Percentiles rank a stretch among this genome's conserved stretches.
Conservation (phyloP, 2,797 vertebrate genomes). For the Molossus molossus region DNA sequence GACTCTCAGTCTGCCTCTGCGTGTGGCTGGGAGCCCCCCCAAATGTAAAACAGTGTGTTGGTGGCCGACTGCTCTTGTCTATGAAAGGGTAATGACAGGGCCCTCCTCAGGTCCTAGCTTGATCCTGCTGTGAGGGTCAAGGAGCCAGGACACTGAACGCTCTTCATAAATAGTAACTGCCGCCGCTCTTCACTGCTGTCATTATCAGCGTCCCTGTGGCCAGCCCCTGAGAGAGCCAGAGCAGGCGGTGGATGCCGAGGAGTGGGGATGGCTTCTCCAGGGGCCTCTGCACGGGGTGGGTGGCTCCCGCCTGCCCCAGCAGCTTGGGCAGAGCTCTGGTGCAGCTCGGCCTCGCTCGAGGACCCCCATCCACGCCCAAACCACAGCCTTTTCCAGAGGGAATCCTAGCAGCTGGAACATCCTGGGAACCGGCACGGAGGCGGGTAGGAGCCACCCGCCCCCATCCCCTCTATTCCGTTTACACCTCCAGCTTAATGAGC, state of each 20-base stretch:
- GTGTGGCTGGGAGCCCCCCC: neutral
- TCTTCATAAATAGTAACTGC: neutral
- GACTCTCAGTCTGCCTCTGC: neutral
- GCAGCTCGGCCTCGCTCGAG: neutral
- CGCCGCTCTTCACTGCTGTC: neutral
- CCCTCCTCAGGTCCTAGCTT: neutral
- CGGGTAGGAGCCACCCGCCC: neutral
- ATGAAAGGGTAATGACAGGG: neutral
- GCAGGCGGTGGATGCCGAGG: neutral
- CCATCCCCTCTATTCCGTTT: neutral
- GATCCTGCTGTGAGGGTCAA: neutral
- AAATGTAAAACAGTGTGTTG: neutral
- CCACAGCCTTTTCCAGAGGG: neutral
- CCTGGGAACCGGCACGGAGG: neutral
- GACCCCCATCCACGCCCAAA: neutral
- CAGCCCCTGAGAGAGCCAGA: neutral
- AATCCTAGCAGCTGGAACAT: neutral
- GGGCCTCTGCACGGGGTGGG: neutral
- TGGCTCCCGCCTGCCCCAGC: neutral
- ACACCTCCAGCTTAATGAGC: constrained; percentile 56
- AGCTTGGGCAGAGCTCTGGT: neutral
- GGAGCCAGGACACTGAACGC: neutral
- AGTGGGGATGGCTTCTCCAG: neutral
- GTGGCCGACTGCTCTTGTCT: neutral
- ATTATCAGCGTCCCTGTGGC: neutral